Conservation (phyloP, 2,888 invertebrate genomes). For the Anthoptus insignis region DNA sequence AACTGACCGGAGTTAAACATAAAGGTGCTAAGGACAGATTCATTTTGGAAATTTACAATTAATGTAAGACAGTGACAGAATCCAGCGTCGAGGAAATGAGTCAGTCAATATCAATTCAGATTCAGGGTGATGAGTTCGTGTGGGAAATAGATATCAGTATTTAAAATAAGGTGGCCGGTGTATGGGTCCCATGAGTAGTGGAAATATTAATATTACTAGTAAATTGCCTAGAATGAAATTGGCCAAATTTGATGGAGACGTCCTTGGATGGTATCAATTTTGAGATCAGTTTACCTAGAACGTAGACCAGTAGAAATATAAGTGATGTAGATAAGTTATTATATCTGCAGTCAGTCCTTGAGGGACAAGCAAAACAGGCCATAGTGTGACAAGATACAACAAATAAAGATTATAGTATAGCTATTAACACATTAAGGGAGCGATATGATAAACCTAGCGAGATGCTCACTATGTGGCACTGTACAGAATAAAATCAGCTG, state of each 20-base stretch:
- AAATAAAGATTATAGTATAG: slow-evolving; percentile 43
- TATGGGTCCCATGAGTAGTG: neutral
- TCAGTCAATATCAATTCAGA: neutral
- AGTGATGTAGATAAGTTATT: slow-evolving; percentile 48
- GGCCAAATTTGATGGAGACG: slow-evolving; percentile 46
- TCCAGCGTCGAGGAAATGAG: neutral
- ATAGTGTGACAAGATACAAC: slow-evolving; percentile 47
- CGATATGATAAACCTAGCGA: slow-evolving; percentile 36
- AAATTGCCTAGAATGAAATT: slow-evolving; percentile 42
- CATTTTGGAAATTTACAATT: slow-evolving; percentile 38
- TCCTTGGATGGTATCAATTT: slow-evolving; percentile 48
- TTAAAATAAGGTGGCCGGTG: neutral
- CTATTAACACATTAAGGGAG: slow-evolving; percentile 41
- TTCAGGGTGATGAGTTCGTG: neutral
- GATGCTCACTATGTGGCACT: slow-evolving; percentile 48
- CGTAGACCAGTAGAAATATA: slow-evolving; percentile 41
- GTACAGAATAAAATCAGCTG: slow-evolving; percentile 37
- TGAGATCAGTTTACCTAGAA: slow-evolving; percentile 51
- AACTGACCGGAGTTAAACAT: neutral
- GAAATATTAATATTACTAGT: slow-evolving; percentile 22
- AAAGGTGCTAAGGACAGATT: slow-evolving; percentile 1
- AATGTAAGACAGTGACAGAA: neutral
- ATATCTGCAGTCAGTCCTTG: slow-evolving; percentile 45
- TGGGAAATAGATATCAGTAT: neutral
- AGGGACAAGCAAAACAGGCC: slow-evolving; percentile 42